Base-by-base conservation (phyloP, 2,113 vertebrate genomes). In the Tringa solitaria region DNA sequence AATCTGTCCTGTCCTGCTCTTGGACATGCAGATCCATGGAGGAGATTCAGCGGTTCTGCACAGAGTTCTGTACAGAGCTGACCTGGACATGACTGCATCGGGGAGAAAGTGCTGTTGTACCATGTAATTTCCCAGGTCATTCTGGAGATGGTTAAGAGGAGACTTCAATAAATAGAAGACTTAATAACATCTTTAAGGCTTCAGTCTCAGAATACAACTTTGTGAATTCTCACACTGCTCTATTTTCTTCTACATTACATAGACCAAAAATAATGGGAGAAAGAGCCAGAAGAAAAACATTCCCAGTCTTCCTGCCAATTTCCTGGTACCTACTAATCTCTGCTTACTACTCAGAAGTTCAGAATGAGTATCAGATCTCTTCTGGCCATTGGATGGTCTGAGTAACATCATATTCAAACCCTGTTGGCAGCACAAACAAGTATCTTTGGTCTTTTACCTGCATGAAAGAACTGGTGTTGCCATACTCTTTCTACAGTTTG, bases 201-300 rank as follows among this genome's bases (percentile, higher is more conserved):
- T 87, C 54, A 37, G 41, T 28, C 32, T 87, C 72, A 51, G 59
- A 95, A n/a, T 50, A 73, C 9, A 73, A 45, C 23, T 61, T 68
- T 8, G 16, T 82, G 74, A 87, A 75, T 94, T 89, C 87, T 89
- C 32, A 76, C 69, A 84, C 30, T 60, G 48, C 23, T 85, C 14
- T 96, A 19, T 77, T 95, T 79, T 65, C 54, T 89, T 89, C n/a
- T 78, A 10, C 32, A 26, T 88, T 93, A 59, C 45, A 60, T 20
- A 86, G 22, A 84, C 57, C 46, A 87, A 80, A 93, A 94, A 64
- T 78, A 78, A 94, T 73, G 89, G 9, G n/a, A 60, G 60, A 92
- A 76, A 57, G 72, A 82, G 91, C 64, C 91, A 91, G 87, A 78
- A 95, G 61, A 89, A 94, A 93, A 51, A 91, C 20, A 46, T 87